phyloP scores from a whole-genome alignment of 2,888 invertebrate species.

The Silvanus unidentatus region DNA sequence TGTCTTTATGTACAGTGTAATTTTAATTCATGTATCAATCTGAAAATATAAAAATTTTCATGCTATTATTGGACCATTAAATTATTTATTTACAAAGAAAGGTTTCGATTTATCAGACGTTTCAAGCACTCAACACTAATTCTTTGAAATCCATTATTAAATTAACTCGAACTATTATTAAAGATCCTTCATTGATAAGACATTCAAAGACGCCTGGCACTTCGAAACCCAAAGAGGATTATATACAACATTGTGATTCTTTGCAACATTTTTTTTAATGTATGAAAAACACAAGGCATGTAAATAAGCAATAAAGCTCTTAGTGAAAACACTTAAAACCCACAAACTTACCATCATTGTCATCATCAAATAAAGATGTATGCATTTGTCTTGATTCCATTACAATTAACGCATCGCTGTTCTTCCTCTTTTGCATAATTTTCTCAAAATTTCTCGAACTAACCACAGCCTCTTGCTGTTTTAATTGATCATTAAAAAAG shows the following conservation, averaged over 20 bases:
- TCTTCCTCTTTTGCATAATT: conserved; percentile 36
- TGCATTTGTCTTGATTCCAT: conserved; percentile 43
- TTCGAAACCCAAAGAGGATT: too few relatives aligned
- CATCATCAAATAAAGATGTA: conserved; percentile 40
- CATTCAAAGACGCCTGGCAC: too few relatives aligned
- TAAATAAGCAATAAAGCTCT: conserved; percentile 2
- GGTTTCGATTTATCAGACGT: too few relatives aligned
- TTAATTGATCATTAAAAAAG: conserved; percentile 37
- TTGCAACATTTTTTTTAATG: background rate
- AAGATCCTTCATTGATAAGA: too few relatives aligned
- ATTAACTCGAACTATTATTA: too few relatives aligned
- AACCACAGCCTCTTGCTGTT: conserved; percentile 36
- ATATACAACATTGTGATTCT: too few relatives aligned
- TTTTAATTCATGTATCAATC: background rate
- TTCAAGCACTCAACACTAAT: too few relatives aligned
- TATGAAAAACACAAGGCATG: conserved; percentile 3
- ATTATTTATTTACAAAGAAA: too few relatives aligned
- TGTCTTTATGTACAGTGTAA: conserved; percentile 3
- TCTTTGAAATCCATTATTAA: too few relatives aligned
- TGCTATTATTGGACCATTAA: too few relatives aligned
- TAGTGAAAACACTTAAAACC: conserved; percentile 1
- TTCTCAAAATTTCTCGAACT: conserved; percentile 42
- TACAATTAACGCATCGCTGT: conserved; percentile 41
- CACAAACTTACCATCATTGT: conserved; percentile 38
- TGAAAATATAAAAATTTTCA: conserved; percentile 1